phyloP scores from a whole-genome alignment of 2,113 vertebrate species.

The Corythoichthys haematopterus region DNA sequence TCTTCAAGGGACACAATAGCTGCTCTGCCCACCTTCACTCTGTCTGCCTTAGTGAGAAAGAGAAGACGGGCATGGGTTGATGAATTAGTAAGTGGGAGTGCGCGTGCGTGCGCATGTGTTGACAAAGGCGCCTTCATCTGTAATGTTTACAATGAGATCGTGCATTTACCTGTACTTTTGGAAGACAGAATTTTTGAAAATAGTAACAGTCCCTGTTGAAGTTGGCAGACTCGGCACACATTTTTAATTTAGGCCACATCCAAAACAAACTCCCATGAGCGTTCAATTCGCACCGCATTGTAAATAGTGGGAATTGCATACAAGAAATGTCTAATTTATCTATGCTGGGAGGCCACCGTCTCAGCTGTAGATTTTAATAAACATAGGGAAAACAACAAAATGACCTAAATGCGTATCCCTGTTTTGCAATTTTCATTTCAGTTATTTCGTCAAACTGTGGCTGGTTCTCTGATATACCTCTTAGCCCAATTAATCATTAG shows the following conservation, averaged over 20 bases:
- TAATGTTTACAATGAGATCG: background rate
- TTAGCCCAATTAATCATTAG: background rate
- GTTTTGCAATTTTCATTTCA: background rate
- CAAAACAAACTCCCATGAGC: background rate
- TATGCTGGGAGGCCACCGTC: conserved; percentile 5
- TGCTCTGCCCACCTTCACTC: conserved; percentile 48
- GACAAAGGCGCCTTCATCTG: conserved; percentile 10
- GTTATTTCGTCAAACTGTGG: background rate
- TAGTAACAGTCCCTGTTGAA: background rate
- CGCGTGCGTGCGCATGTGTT: conserved; percentile 18
- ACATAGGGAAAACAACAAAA: conserved; percentile 9
- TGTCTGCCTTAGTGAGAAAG: conserved; percentile 37
- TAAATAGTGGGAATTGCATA: conserved; percentile 21
- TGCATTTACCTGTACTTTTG: conserved; percentile 6
- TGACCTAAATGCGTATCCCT: conserved; percentile 2
- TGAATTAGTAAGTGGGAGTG: conserved; percentile 52
- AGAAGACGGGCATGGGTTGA: conserved; percentile 55
- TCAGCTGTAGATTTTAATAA: conserved; percentile 12
- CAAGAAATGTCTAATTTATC: conserved; percentile 4
- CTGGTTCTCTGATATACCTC: background rate
- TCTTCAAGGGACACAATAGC: conserved; percentile 68
- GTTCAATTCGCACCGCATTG: conserved; percentile 6
- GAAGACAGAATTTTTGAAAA: conserved; percentile 6
- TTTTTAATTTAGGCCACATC: conserved; percentile 9
- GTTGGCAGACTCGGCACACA: conserved; percentile 13